These are phyloP conservation scores for Zosterops hypoxanthus DNA, from an alignment of 2,113 vertebrate genomes.

Conservation along the genomic window DNA sequence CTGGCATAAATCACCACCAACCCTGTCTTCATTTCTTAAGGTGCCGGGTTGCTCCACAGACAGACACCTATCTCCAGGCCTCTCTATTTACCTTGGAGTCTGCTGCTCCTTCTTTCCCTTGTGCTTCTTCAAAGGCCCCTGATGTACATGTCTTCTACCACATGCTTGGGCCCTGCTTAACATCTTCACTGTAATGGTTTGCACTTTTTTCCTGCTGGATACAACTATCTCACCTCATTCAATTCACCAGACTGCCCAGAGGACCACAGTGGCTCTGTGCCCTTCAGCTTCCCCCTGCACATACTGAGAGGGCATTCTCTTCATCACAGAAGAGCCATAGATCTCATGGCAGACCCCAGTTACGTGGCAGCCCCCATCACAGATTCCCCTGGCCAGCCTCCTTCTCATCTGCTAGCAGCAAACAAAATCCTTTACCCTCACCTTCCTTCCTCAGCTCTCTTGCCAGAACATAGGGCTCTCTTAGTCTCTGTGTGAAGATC, in stretches of 20 bases:
- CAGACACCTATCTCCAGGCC: background rate
- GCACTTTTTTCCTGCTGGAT: background rate
- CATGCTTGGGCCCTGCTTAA: background rate
- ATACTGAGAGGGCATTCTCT: background rate
- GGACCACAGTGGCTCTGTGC: accelerated
- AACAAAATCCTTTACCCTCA: background rate
- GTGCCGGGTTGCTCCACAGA: accelerated
- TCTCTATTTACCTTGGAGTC: background rate
- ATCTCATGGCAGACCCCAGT: background rate
- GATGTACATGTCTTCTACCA: background rate
- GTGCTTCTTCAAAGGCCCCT: background rate
- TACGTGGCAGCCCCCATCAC: background rate
- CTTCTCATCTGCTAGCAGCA: background rate
- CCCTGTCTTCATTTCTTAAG: background rate
- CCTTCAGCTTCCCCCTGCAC: background rate
- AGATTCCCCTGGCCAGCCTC: background rate
- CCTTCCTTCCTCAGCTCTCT: background rate
- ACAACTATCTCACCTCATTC: background rate
- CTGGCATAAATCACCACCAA: background rate
- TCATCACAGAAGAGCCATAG: background rate
- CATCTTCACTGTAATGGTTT: background rate
- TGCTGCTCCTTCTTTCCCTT: background rate
- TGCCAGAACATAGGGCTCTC: background rate
- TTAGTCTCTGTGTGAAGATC: accelerated
- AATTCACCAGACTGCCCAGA: background rate